Base-by-base conservation (phyloP, 1,140 invertebrate species). In the Maconellicoccus hirsutus region DNA sequence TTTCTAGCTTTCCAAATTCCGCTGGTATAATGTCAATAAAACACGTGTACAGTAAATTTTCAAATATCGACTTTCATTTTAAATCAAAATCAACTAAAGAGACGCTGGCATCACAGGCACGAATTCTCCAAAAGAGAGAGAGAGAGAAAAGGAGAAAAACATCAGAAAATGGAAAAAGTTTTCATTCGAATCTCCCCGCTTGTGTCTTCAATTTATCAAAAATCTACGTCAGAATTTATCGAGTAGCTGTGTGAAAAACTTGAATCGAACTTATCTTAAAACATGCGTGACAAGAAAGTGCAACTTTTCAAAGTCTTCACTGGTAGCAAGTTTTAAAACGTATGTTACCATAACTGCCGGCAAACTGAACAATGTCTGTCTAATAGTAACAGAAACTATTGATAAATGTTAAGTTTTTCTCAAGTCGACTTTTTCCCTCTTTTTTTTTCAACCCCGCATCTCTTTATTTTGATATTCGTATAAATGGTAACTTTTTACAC, bases 301-400 rank as follows among this genome's bases (percentile, higher is more conserved):
- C 42, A 52, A 52, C 42, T 52, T 52, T 52, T 52, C 42, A 52
- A 52, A 52, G 42, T 52, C 42, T 52, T 52, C 42, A 52, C n/a
- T 19, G 42, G 42, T 16, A 12, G 29, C 12, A 52, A 52, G 6
- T 52, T 52, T 52, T 52, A 52, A 52, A 52, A 52, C 42, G 42
- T 52, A 52, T 52, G 42, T 52, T 52, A 52, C 42, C 42, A 52
- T 52, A 52, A 52, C 42, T 52, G 42, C n/a, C 42, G 42, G 42
- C 42, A 52, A 52, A 52, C 42, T 52, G 10, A 52, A 52, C 42
- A 52, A 52, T 52, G 42, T 52, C 42, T 52, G 42, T 52, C 42
- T 52, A 52, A 52, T 52, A 52, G 42, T 52, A 52, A 52, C 42
- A 52, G 16, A 52, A 52, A 52, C 42, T 52, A 52, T 52, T 52